Evolutionary conservation across 2,113 vertebrate species (phyloP), one percentile per base, ranked within the genome.

Genomic region (Polypterus senegalus): DNA sequence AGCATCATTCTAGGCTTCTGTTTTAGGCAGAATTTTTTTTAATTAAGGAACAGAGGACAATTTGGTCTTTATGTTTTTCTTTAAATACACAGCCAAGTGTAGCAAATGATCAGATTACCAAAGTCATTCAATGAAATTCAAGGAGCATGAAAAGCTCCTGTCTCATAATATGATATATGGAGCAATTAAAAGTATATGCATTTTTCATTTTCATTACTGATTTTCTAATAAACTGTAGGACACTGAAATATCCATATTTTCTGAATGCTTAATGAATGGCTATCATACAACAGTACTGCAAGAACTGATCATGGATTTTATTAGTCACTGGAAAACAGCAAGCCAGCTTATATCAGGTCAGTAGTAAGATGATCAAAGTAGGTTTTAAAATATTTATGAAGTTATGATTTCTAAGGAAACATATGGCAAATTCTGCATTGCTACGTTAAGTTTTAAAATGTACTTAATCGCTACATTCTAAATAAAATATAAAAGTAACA

Each of bases 11-110:
- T 64, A 71, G 52, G 64, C 64, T 76, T 57, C 54, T 43, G 63
- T 11, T 5, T 51, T 70, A 72, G 66, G 65, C 60, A 71, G 68
- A 64, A 72, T 76, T 72, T 67, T 67, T 76, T 75, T 57, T 57
- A 57, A 66, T 53, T 53, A 63, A 73, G 67, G 61, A 66, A 44
- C 63, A 3, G 49, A 62, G 59, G 44, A n/a, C 58, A 58, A 45
- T 58, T 7, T 27, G n/a, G 56, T 58, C 56, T 58, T 3, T 45
- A 45, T 27, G 11, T 6, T 7, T 58, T 7, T 27, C 27, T 27
- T 27, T 27, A 27, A 27, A 27, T 27, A 27, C 27, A 27, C 27
- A 27, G 27, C 27, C 27, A 27, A 27, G 27, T 27, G 27, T 27
- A 27, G 27, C 27, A 60, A 60, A 45, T 58, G 56, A 55, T 27